Base-by-base conservation (phyloP, 1,140 invertebrate species). In the Muscidifurax raptorellus region DNA sequence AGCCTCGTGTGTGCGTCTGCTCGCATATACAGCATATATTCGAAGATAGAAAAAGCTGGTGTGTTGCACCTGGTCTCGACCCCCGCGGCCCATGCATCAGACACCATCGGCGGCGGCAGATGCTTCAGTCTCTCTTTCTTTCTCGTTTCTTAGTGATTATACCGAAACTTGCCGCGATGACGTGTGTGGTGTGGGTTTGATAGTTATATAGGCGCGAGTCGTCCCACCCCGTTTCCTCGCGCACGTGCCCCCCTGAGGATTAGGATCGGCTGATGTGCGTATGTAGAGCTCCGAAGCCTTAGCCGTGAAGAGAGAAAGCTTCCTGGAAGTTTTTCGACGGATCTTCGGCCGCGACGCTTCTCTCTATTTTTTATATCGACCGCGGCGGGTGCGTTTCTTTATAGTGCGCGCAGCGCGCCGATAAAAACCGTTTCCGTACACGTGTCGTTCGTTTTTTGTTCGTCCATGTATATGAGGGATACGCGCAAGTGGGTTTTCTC, bases 21-120 rank as follows among this genome's bases (percentile, higher is more conserved):
- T 22, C 52, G 18, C 15, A 59, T 18, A 22, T 59, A 22, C n/a
- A n/a, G 0, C 18, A 18, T 59, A 7, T 47, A 47, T 47, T 1
- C 18, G 52, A 18, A 59, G 52, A 59, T 59, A 59, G 52, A 59
- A 59, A 59, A 59, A 59, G 52, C n/a, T 18, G 52, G 13, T 15
- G 44, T 1, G 52, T 59, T 59, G 86, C 90, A 91, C 90, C 90
- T 91, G 90, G 90, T 80, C 22, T 32, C 82, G 88, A 91, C 90
- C 90, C 90, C 90, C 89, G 89, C 89, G 89, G 88, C 86, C 82
- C 36, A 77, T 67, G 81, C 52, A 76, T 82, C 30, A 71, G 67
- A 9, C 40, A 59, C 47, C 75, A 83, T n/a, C n/a, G n/a, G 75
- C 66, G 44, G 22, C 86, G 80, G 88, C 88, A 89, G 89, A 90